Base-by-base conservation (phyloP, 2,113 vertebrate genomes). In the Phoenicopterus ruber region DNA sequence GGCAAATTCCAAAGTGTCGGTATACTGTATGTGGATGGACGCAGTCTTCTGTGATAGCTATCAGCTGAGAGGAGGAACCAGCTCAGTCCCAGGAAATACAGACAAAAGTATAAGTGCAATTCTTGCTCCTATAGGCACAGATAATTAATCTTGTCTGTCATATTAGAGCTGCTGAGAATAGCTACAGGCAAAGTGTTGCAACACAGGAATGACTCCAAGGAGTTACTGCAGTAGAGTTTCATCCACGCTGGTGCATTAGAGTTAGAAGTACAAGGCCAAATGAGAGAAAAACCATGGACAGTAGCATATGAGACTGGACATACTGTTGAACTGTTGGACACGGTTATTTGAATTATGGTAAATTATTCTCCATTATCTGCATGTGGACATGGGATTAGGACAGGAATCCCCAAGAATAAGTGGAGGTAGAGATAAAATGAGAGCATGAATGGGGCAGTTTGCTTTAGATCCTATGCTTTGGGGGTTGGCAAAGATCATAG, bases 151-250 rank as follows among this genome's bases (percentile, higher is more conserved):
- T 92, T 69, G 70, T 87, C 73, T 85, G 88, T 73, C 78, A 71
- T 77, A 90, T 70, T 50, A 73, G 66, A 94, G 82, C 70, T 94
- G 70, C 80, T 93, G 84, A 90, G 55, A 94, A 88, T 90, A 94
- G 81, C 78, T 95, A 79, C 58, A 76, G 89, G 92, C 59, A 36
- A 96, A 86, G 54, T 87, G 73, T 72, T 94, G 88, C 86, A 91
- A 86, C 72, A 85, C 14, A 83, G 50, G 54, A 95, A 85, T 80
- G 49, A 70, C 73, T 97, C 70, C 76, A 77, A 90, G 84, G 66
- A 85, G 78, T 85, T 80, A 70, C 38, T 86, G 58, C 67, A 55
- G 29, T n/a, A 38, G 29, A 70, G 42, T 88, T 88, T 70, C 86
- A 77, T 66, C 70, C 71, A 54, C 2, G 1, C n/a, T 28, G 61